These are phyloP conservation scores for Synergus japonicus DNA, from an alignment of 2,888 invertebrate species.

Conservation along the genomic window DNA sequence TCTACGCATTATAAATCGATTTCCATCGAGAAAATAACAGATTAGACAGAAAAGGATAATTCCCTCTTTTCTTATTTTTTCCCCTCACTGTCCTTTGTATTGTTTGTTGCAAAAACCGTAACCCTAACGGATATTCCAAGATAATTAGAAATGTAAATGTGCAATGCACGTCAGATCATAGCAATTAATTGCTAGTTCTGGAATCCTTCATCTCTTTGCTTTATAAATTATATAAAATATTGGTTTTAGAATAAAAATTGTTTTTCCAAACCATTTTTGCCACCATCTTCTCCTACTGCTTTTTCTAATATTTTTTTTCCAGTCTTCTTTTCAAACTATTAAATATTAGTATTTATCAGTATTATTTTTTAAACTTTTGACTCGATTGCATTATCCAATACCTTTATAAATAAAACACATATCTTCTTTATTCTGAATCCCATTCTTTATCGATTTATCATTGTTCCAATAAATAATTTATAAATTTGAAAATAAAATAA, in stretches of 20 bases:
- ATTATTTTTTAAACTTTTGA: not conserved
- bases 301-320: too few species aligned
- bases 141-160: constrained; percentile 22
- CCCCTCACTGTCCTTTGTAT: not conserved
- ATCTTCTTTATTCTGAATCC: not conserved
- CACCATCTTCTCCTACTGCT: too few species aligned
- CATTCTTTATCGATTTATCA: not conserved
- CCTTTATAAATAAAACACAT: not conserved
- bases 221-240: not conserved
- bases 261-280: too few species aligned
- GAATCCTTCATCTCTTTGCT: constrained; percentile 24
- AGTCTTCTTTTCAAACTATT: too few species aligned
- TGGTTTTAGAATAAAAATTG: not conserved
- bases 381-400: not conserved
- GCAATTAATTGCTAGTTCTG: constrained; percentile 24
- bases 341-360: not conserved
- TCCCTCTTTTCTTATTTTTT: not conserved
- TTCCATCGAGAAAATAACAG: not conserved
- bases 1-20: not conserved
- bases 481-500: not conserved
- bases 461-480: constrained; percentile 2
- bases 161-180: constrained; percentile 22
- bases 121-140: constrained; percentile 35
- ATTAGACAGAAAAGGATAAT: constrained; percentile 6
- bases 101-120: constrained; percentile 6